A percentile compares a stretch with the other conserved stretches of the same genome.
phyloP scores from a whole-genome alignment of 2,888 invertebrate species.

The Platerodrilus igneus region DNA sequence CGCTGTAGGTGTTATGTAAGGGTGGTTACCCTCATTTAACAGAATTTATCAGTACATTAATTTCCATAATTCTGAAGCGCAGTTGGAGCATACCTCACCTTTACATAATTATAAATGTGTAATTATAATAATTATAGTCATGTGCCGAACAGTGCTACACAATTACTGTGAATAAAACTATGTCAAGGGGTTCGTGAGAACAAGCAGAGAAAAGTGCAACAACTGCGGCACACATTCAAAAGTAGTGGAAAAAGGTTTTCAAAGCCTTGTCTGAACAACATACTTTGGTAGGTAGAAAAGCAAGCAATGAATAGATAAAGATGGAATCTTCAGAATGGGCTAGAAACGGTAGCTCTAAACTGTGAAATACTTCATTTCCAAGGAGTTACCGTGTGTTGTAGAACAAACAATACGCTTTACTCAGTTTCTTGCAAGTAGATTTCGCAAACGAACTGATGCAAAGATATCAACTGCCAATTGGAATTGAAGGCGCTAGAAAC shows the following conservation, averaged over 20 bases:
- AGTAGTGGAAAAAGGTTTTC: slow-evolving; percentile 1
- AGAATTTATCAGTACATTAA: not conserved
- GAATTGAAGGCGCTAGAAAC: too few species aligned
- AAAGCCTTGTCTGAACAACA: slow-evolving; percentile 3
- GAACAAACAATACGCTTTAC: too few species aligned
- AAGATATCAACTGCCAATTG: too few species aligned
- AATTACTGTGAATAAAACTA: too few species aligned
- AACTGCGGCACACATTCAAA: slow-evolving; percentile 3
- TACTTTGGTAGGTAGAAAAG: slow-evolving; percentile 7
- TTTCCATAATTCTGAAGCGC: too few species aligned
- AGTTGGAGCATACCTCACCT: too few species aligned
- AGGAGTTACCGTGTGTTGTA: slow-evolving; percentile 9
- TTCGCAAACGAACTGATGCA: too few species aligned
- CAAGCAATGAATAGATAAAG: slow-evolving; percentile 15
- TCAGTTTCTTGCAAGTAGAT: too few species aligned
- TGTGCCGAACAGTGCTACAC: too few species aligned
- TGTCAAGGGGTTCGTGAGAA: too few species aligned
- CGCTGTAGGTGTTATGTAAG: slow-evolving; percentile 9
- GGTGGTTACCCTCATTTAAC: slow-evolving; percentile 2
- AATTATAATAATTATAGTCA: too few species aligned
- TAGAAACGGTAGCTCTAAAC: slow-evolving; percentile 14
- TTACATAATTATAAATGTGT: not conserved
- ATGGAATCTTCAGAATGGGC: slow-evolving; percentile 11
- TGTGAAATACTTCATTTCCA: slow-evolving; percentile 12
- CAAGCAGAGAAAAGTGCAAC: slow-evolving; percentile 10